Evolutionary conservation across 2,797 vertebrate genomes (phyloP), one percentile per base, ranked within the genome.

Genomic region (Epinephelus coioides): DNA sequence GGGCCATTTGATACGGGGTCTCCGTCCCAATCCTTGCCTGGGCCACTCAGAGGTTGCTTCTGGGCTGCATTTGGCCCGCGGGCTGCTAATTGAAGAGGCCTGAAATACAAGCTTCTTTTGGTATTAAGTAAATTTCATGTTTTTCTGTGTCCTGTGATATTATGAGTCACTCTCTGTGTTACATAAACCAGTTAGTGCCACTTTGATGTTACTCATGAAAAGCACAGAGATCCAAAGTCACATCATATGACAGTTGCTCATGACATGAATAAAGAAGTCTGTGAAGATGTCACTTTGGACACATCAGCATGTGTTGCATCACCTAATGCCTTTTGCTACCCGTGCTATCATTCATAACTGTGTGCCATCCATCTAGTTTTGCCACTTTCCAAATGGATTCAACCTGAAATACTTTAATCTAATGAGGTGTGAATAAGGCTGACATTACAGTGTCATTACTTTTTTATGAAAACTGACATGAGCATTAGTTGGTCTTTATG

Each of bases 101-200:
- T 27, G 25, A 27, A 27, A 27, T 27, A 27, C 25, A 27, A 27
- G 50, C 30, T 65, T 66, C 30, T 72, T 27, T 21, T 27, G 56
- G 7, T 78, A 25, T 78, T 66, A 30, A 69, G 51, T 44, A 62
- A 54, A 85, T 76, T 69, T 77, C 4, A 69, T 78, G 47, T 79
- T 65, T 49, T 44, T 47, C n/a, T 49, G 25, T 51, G 44, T 87
- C 87, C 83, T 79, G 56, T 84, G 72, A 79, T 78, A 59, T 67
- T 54, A 70, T 61, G 78, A 88, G 47, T 84, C 78, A 68, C 23
- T 51, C 7, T 79, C 53, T 47, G 47, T 47, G 71, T 77, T 84
- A 69, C 69, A 68, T 77, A 84, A 86, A 81, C 25, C 64, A 76
- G 55, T 72, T 70, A 46, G 55, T 73, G 23, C 64, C 51, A 80